phyloP scores from a whole-genome alignment of 2,888 invertebrate species.

The Cephalotes varians region DNA sequence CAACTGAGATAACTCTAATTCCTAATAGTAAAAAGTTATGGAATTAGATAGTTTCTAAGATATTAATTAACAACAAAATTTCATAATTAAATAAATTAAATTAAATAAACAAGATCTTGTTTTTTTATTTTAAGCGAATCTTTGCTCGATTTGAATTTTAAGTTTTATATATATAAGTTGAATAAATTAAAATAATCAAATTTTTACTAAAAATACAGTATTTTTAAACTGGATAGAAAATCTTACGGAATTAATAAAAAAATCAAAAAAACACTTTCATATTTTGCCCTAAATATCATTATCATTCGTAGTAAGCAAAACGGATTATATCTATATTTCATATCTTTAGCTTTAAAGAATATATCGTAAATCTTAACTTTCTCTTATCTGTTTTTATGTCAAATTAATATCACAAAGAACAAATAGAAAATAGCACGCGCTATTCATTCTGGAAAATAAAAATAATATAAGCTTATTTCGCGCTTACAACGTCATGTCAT shows the following conservation, averaged over 20 bases:
- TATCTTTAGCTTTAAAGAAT: not conserved
- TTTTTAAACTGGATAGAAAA: not conserved
- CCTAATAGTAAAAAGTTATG: not conserved
- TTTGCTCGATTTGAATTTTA: not conserved
- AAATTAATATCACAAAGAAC: not conserved
- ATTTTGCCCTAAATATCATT: not conserved
- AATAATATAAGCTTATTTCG: not conserved
- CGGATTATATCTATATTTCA: not conserved
- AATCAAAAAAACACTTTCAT: not conserved
- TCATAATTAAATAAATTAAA: not conserved
- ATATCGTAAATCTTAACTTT: not conserved
- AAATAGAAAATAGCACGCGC: not conserved
- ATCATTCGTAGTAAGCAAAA: not conserved
- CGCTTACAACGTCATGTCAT: not conserved
- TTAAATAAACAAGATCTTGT: not conserved
- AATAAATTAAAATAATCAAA: not conserved
- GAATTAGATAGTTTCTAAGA: not conserved
- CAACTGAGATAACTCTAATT: not conserved
- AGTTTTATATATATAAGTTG: not conserved
- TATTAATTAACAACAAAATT: not conserved
- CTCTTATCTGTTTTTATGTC: not conserved
- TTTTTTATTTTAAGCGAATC: not conserved
- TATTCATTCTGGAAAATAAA: not conserved
- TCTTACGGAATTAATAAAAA: not conserved
- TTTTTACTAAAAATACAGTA: not conserved